Base-by-base conservation (phyloP, 2,888 invertebrate species). In the Lysandra bellargus region DNA sequence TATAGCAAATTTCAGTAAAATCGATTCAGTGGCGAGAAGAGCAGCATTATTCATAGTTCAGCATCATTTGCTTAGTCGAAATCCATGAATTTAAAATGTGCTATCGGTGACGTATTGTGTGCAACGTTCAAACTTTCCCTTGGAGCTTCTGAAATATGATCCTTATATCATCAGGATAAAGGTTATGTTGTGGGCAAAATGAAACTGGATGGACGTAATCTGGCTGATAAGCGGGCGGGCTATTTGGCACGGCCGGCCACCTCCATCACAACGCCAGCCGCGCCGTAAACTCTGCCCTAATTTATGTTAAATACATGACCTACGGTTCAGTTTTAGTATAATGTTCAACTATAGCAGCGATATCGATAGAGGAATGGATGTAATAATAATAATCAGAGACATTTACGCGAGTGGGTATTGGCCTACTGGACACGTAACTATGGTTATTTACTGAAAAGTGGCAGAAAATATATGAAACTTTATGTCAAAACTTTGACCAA, bases 141-240 rank as follows among this genome's bases (percentile, higher is more conserved):
- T 1, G 57, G 12, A 57, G 57, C 3, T 57, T 14, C 3, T 14
- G 17, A 1, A 57, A 3, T 3, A 4, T 57, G 17, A 0, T 17
- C 14, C 57, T 57, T 57, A 57, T 17, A 1, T 14, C 57, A 4
- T 57, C 17, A 57, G 17, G 4, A 57, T 17, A 57, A 14, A 57
- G 14, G 57, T 17, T 17, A 57, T 17, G 3, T 57, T 4, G 57
- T 0, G 4, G 12, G 57, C 17, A 4, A 3, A 3, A 17, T 57
- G 3, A 4, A 3, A 17, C 3, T 57, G 83, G 83, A 85, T 86
- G 82, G 85, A 88, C 84, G 87, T 93, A 91, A 92, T 90, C 91
- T 89, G 87, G 87, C 90, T 90, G 92, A 93, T 93, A 93, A 91
- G 91, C 91, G 90, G 85, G 90, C 88, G 86, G 90, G 90, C 91